phyloP scores from a whole-genome alignment of 1,140 invertebrate species.

The Heliconius congener region DNA sequence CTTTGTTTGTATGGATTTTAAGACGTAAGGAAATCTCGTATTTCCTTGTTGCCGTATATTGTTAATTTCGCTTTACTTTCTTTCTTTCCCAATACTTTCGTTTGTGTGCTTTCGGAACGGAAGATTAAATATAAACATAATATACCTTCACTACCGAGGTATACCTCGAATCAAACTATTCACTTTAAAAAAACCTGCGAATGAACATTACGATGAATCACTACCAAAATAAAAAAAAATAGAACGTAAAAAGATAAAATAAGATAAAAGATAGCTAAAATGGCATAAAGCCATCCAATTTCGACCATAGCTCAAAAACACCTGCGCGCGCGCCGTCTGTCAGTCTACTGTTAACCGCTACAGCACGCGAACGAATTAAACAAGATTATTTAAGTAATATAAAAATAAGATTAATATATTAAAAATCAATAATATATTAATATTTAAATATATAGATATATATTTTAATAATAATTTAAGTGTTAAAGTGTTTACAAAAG shows the following conservation, averaged over 20 bases:
- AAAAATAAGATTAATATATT: not conserved
- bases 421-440: not conserved
- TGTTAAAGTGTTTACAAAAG: not conserved
- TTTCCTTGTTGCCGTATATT: too few relatives aligned
- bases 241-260: slow-evolving; percentile 25
- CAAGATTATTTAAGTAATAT: not conserved
- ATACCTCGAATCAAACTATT: too few relatives aligned
- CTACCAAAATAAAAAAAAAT: slow-evolving; percentile 4
- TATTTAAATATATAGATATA: not conserved
- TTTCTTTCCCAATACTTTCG: too few relatives aligned
- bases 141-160: too few relatives aligned
- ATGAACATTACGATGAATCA: not conserved
- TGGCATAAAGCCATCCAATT: slow-evolving; percentile 47
- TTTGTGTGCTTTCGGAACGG: too few relatives aligned
- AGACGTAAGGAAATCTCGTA: too few relatives aligned
- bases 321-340: slow-evolving; percentile 48
- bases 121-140: too few relatives aligned
- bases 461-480: not conserved
- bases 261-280: not conserved
- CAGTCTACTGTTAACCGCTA: slow-evolving; percentile 36
- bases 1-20: too few relatives aligned
- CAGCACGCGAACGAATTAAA: slow-evolving; percentile 28
- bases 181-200: too few relatives aligned
- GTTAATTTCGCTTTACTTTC: too few relatives aligned
- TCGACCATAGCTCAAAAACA: slow-evolving; percentile 46